phyloP scores from a whole-genome alignment of 2,113 vertebrate species.

The Athene cunicularia region DNA sequence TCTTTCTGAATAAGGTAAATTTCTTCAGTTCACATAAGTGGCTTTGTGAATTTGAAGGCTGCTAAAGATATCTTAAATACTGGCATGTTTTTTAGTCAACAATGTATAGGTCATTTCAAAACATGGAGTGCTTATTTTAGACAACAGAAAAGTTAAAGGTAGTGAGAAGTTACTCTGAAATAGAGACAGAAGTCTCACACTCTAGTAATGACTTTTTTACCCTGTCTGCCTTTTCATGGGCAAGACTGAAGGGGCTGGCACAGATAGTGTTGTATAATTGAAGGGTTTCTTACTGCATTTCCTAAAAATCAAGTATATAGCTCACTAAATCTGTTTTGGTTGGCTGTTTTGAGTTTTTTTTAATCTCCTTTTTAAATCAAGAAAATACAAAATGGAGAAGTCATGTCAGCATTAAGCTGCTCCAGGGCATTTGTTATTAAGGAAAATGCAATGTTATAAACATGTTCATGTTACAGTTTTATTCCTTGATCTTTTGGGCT shows the following conservation, averaged over 20 bases:
- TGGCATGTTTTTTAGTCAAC: neutral
- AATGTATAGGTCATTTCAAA: neutral
- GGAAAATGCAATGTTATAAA: neutral
- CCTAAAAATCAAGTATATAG: neutral
- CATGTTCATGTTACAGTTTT: neutral
- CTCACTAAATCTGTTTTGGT: neutral
- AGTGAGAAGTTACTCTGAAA: neutral
- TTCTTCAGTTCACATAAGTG: neutral
- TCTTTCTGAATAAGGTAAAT: neutral
- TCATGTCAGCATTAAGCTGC: neutral
- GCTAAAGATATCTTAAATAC: neutral
- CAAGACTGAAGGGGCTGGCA: neutral
- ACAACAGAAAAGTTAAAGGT: neutral
- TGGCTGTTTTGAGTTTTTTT: neutral
- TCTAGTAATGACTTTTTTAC: neutral
- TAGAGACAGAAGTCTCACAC: neutral
- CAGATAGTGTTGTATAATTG: neutral
- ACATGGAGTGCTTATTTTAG: neutral
- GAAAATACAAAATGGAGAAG: neutral
- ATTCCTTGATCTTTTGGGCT: slow-evolving; percentile 36
- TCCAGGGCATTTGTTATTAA: slow-evolving; percentile 26
- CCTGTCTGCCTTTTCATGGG: neutral
- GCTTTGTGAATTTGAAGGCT: neutral
- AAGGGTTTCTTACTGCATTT: neutral
- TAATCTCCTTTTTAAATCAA: neutral